A percentile compares a stretch with the other conserved stretches of the same genome.
phyloP scores from a whole-genome alignment of 2,113 vertebrate genomes.

The Zapus hudsonius region DNA sequence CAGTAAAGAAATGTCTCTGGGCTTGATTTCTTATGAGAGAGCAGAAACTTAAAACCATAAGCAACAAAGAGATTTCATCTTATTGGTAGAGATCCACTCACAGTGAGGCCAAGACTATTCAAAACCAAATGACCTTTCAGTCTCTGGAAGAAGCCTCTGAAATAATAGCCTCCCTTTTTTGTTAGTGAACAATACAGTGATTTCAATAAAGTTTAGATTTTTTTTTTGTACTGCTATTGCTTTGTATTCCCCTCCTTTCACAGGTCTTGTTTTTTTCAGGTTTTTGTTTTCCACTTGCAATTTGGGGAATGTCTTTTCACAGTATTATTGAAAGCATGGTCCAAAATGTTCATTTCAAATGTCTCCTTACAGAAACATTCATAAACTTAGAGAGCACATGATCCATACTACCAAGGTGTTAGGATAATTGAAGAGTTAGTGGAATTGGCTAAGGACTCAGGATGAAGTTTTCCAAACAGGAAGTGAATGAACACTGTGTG shows the following conservation, averaged over 20 bases:
- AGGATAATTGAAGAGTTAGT: neutral
- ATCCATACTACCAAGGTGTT: neutral
- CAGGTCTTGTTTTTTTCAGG: slow-evolving; percentile 1
- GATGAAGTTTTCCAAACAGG: neutral
- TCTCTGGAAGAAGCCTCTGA: slow-evolving; percentile 53
- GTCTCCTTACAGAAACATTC: slow-evolving; percentile 15
- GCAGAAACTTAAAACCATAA: slow-evolving; percentile 76
- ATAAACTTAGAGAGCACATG: neutral
- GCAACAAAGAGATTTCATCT: slow-evolving; percentile 80
- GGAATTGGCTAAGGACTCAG: neutral
- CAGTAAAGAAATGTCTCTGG: slow-evolving; percentile 77
- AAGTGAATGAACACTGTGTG: neutral
- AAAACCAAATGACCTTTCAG: slow-evolving; percentile 54
- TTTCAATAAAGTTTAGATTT: slow-evolving; percentile 58
- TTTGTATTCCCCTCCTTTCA: slow-evolving; percentile 21
- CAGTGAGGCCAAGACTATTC: slow-evolving; percentile 46
- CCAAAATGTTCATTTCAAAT: slow-evolving; percentile 27
- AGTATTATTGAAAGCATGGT: neutral
- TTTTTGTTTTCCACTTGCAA: neutral
- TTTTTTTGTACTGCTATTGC: slow-evolving; percentile 37
- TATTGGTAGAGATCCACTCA: slow-evolving; percentile 61
- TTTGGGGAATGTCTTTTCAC: slow-evolving; percentile 26
- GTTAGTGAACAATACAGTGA: slow-evolving; percentile 35
- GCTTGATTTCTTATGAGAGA: slow-evolving; percentile 81
- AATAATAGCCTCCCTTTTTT: slow-evolving; percentile 23